Evolutionary conservation across 2,888 invertebrate genomes (phyloP).

Genomic region (Autographa gamma): DNA sequence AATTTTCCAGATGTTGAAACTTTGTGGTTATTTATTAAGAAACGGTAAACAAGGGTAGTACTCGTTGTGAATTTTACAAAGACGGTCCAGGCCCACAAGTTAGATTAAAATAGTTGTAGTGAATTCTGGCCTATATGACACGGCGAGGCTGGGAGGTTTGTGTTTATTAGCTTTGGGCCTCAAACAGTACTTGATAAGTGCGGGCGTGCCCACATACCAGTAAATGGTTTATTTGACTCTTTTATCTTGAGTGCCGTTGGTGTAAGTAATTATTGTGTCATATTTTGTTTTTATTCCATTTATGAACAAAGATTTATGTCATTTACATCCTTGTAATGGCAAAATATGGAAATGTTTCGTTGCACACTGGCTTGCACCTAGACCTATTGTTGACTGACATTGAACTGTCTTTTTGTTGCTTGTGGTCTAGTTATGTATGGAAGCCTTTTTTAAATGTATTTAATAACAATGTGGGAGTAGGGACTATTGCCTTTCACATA

Average conservation of each 20-base stretch:
- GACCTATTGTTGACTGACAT: too few species aligned
- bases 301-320: neutral
- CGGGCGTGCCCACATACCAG: conserved; percentile 24
- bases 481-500: neutral
- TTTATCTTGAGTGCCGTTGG: conserved; percentile 12
- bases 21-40: conserved; percentile 77
- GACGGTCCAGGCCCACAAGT: conserved; percentile 69
- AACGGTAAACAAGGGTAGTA: conserved; percentile 70
- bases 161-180: conserved; percentile 58
- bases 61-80: conserved; percentile 75
- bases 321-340: neutral
- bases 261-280: too few species aligned
- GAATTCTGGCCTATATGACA: conserved; percentile 68
- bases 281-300: too few species aligned
- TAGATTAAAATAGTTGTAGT: conserved; percentile 82
- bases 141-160: conserved; percentile 32
- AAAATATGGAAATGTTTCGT: neutral
- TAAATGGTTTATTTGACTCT: conserved; percentile 24
- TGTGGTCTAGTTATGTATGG: too few species aligned
- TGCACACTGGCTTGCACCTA: too few species aligned
- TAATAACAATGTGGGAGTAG: neutral
- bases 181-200: conserved; percentile 34
- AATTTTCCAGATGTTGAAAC: conserved; percentile 25
- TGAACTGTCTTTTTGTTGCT: too few species aligned
- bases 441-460: too few species aligned